Conservation (phyloP, 2,888 invertebrate genomes). For the Yponomeuta plumbellus region DNA sequence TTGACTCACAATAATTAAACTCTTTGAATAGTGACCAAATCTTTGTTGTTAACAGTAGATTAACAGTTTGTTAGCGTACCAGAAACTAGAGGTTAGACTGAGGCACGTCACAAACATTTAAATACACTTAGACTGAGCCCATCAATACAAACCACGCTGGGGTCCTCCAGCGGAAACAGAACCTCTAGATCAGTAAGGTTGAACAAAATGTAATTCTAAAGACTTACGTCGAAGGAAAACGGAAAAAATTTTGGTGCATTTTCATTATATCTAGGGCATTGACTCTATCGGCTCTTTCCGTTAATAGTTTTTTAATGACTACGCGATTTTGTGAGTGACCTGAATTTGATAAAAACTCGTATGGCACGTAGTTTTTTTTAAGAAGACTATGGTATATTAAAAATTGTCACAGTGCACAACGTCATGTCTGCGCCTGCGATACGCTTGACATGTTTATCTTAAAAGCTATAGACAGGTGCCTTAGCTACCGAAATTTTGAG, state of each 20-base stretch:
- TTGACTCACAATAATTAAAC: too few relatives aligned
- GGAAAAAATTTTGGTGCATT: neutral
- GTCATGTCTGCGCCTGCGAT: neutral
- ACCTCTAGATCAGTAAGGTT: too few relatives aligned
- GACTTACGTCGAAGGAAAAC: neutral
- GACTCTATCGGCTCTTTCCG: neutral
- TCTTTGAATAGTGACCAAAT: too few relatives aligned
- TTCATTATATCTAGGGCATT: conserved; percentile 11
- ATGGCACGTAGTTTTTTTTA: neutral
- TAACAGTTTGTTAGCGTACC: too few relatives aligned
- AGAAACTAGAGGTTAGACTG: too few relatives aligned
- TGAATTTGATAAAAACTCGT: neutral
- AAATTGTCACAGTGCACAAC: neutral
- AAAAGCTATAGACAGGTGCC: conserved; percentile 43
- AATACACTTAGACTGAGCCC: too few relatives aligned
- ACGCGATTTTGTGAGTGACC: conserved; percentile 13
- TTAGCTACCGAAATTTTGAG: conserved; percentile 63
- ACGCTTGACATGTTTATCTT: conserved; percentile 13
- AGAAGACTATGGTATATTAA: neutral
- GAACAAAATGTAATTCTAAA: too few relatives aligned
- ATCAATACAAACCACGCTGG: too few relatives aligned
- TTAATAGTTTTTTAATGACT: conserved; percentile 13
- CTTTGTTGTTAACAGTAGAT: too few relatives aligned
- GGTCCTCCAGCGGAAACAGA: too few relatives aligned
- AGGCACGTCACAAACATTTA: too few relatives aligned